Base-by-base conservation (phyloP, 2,797 vertebrate species). In the Melanotaenia parkinsoni region DNA sequence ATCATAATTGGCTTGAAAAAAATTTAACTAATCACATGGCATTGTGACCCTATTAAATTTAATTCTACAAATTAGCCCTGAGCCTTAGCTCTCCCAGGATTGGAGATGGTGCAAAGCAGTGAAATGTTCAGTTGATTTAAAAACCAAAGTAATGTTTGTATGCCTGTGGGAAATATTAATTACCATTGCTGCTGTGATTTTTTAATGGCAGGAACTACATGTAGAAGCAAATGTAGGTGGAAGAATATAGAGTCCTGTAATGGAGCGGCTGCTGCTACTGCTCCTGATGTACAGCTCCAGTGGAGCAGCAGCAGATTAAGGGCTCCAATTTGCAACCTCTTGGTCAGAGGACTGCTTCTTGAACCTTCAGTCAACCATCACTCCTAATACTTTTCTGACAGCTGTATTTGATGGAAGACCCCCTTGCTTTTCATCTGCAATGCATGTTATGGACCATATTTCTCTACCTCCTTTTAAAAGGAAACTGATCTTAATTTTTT, bases 241-340 rank as follows among this genome's bases (percentile, higher is more conserved):
- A 37, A 51, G 60, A 50, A 47, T 58, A 40, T 60, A 35, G 18
- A 40, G 43, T 14, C 35, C 11, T 45, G 45, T 47, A 37, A 37
- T 26, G 37, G 56, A 71, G 56, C 74, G 38, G 62, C 62, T 59
- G 54, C 45, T 47, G 38, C 38, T 40, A 7, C 43, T 20, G 16
- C 18, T 45, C 20, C 62, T 64, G 20, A 43, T 59, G 64, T 82
- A 69, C 59, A 26, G 82, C 85, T 87, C 76, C 76, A 86, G 58
- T 71, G 83, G 67, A 84, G 81, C 83, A 74, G 51, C 30, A 9
- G 12, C 12, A 72, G 88, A 88, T 88, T 84, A 89, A 72, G 22
- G 58, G 79, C 78, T 84, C 60, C 67, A 79, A 79, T 84, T 87
- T 86, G 54, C 74, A 87, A 79, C 74, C 8, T 79, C 85, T 77